Evolutionary conservation across 2,888 invertebrate species (phyloP), one percentile per base, ranked within the genome.

Genomic region (Coleophora deauratella): DNA sequence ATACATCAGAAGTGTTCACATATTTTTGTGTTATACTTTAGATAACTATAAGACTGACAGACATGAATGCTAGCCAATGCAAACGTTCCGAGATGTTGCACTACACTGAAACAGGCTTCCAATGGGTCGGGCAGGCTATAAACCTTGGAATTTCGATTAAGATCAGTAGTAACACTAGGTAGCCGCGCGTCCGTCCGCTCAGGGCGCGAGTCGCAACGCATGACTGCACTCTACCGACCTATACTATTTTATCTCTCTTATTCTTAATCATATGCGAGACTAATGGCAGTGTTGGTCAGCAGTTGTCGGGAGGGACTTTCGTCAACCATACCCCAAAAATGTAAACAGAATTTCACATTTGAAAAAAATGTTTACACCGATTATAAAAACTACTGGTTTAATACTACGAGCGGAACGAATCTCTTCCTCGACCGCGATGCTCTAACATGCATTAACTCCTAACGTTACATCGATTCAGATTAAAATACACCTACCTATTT

Each of bases 261-360:
- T 55, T 49, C 41, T 54, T 62, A 62, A 55, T 72, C 74, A 75
- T 47, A 57, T 52, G 52, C 64, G 65, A 64, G 52, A 59, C 70
- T 74, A 77, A 73, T 84, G 84, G 84, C 84, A 84, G 84, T 84
- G 78, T 56, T 72, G 66, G 66, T 72, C 62, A 72, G 77, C 74
- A 70, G 76, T 74, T 75, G 74, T 63, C 55, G 75, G 76, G 73
- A 65, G 77, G 76, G 79, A 75, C 71, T 37, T 46, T 32, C 30
- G 67, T 72, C 73, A 44, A 68, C 72, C 68, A 40, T 65, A 44
- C 59, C 71, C 76, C 63, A 59, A 66, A 56, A 73, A 70, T 53
- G 46, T 41, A 71, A 75, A 67, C 50, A 45, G 69, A 64, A 61
- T 57, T 36, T 57, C 46, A 57, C 66, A 72, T 54, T 51, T 49